Evolutionary conservation across 1,140 invertebrate species (phyloP), one percentile per base, ranked within the genome.

Genomic region (Triops cancriformis): DNA sequence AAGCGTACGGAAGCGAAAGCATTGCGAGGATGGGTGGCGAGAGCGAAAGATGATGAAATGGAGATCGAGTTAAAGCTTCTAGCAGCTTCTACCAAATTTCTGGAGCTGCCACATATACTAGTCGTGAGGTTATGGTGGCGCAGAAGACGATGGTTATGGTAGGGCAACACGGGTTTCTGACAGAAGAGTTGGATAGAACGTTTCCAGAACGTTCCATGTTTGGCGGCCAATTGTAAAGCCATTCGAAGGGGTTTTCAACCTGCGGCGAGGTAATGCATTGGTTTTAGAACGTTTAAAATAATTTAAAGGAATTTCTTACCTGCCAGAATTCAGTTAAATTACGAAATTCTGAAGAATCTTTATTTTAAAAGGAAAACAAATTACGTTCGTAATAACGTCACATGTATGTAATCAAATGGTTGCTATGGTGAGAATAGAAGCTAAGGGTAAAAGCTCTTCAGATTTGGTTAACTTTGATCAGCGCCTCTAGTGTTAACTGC

Each of bases 171-270:
- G 6, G 51, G 14, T 64, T 64, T 64, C 6, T 5, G 5, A 14
- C 51, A 18, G 18, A n/a, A 14, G 51, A 64, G 14, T 64, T 23
- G 51, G 0, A 64, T 6, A 23, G 51, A 23, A n/a, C 51, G 51
- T 64, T 64, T 64, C 51, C 51, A 64, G 51, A 64, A 64, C 51
- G 51, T 64, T 64, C 51, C 51, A n/a, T 64, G 51, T 23, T 23
- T 37, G 2, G 31, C 5, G 51, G 51, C 51, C 3, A 64, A n/a
- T 23, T 64, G 51, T 18, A 64, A 14, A 5, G 51, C 51, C 51
- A 64, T 64, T 10, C 2, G 7, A 37, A 37, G 2, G 2, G 7
- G 2, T 2, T 37, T 37, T 37, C 2, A 37, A 7, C 31, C 31
- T 37, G 7, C 31, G 31, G 2, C 31, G 7, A 37, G n/a, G n/a